phyloP scores from a whole-genome alignment of 1,140 invertebrate species.

The Panulirus ornatus region DNA sequence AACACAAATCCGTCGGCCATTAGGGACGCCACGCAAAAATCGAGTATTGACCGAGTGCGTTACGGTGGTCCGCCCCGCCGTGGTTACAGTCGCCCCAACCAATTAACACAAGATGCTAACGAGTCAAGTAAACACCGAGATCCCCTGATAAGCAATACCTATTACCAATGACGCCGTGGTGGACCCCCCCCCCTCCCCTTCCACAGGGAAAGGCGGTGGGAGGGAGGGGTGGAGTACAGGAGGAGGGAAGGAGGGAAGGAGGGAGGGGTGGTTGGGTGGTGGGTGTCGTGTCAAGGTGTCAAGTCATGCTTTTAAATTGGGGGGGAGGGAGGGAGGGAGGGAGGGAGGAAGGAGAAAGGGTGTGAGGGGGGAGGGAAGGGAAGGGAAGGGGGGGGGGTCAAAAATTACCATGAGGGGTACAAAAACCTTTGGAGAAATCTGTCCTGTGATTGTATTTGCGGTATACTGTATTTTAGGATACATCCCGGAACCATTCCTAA shows the following conservation, averaged over 20 bases:
- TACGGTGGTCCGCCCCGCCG: constrained; percentile 28
- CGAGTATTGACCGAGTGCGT: constrained; percentile 42
- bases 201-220: background rate
- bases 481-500: too few species aligned
- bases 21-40: constrained; percentile 25
- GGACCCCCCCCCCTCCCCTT: background rate
- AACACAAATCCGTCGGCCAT: constrained; percentile 47
- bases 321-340: background rate
- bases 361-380: background rate
- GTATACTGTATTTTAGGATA: background rate
- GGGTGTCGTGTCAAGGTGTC: background rate
- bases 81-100: background rate
- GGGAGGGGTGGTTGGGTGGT: background rate
- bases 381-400: background rate
- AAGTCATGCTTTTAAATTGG: constrained; percentile 35
- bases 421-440: too few species aligned
- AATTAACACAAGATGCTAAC: constrained; percentile 51
- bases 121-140: constrained; percentile 16
- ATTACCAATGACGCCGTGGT: background rate
- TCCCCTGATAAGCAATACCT: constrained; percentile 38
- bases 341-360: background rate
- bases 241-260: background rate
- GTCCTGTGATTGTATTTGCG: too few species aligned
- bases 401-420: background rate
- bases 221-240: background rate